These are phyloP conservation scores for Sarcophaga peregrina DNA, from an alignment of 1,140 invertebrate species.

Conservation along the genomic window DNA sequence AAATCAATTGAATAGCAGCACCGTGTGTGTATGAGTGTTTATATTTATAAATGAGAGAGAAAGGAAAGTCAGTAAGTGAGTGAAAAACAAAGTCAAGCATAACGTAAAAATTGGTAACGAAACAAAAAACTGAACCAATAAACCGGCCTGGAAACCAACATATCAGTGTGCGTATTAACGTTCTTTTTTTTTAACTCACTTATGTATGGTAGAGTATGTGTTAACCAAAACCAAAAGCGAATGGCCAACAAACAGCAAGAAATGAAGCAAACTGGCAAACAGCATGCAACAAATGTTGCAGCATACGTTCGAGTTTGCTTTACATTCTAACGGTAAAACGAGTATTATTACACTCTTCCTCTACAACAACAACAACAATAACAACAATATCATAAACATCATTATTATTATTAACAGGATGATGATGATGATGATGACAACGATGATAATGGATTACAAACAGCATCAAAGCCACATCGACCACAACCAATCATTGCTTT, in stretches of 20 bases:
- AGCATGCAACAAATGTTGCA: conserved; percentile 6
- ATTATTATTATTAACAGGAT: too few species aligned
- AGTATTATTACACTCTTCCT: conserved; percentile 13
- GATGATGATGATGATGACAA: too few species aligned
- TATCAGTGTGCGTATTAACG: not conserved
- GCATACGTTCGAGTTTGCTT: too few species aligned
- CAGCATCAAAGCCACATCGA: not conserved
- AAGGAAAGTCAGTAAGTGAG: not conserved
- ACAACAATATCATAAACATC: too few species aligned
- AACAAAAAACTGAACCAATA: conserved; percentile 14
- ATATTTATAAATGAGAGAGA: not conserved
- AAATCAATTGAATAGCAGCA: too few species aligned
- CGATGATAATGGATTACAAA: too few species aligned
- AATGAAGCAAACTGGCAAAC: not conserved
- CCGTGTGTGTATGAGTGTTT: not conserved
- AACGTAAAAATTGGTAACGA: conserved; percentile 9
- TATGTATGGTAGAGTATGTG: not conserved
- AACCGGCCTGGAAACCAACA: conserved; percentile 8
- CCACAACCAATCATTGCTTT: not conserved
- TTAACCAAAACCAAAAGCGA: conserved; percentile 4
- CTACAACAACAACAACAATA: not conserved
- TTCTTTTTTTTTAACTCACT: too few species aligned
- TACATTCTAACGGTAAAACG: conserved; percentile 22
- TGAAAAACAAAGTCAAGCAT: conserved; percentile 31
- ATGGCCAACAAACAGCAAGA: not conserved